Base-by-base conservation (phyloP, 2,888 invertebrate species). In the Drosophila algonquin region DNA sequence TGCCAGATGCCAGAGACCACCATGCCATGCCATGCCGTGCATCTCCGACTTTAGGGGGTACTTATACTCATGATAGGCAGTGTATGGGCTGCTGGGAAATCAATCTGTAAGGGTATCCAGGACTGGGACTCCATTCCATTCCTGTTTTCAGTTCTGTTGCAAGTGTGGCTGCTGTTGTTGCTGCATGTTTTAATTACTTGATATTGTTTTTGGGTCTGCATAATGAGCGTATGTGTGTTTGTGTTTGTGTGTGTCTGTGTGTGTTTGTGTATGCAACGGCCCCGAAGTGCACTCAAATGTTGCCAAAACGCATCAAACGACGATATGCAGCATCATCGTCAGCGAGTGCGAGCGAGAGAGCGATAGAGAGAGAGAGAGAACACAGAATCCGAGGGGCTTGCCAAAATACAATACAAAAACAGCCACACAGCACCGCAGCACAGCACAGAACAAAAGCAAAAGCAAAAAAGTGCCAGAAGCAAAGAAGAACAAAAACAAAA, bases 141-240 rank as follows among this genome's bases (percentile, higher is more conserved):
- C 21, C 21, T 21, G 21, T 21, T 2, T 21, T 21, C 21, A 3
- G 21, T 12, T 0, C 12, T 12, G 12, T 4, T 35, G 10, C 30
- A 24, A 24, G 24, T 4, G 24, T 24, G 24, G 24, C 24, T 10
- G 69, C 21, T 55, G 40, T 63, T 70, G 47, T 55, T 27, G 30
- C 46, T 63, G 68, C 62, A 64, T 73, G 40, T 50, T 73, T 55
- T 74, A 74, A 64, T 72, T 73, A 74, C 56, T 67, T 65, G 58
- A 24, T 72, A 62, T 70, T 72, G 72, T 70, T 72, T 40, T 40
- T 54, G 53, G 40, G 53, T 62, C 52, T 53, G 30, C 53, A 57
- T 57, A 47, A 58, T 58, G 47, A 46, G 56, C 24, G 40, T 44
- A 9, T 48, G 21, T 40, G 18, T 35, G 40, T 44, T 9, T 48